Evolutionary conservation across 2,888 invertebrate species (phyloP).

Genomic region (Sinodicranocentrus sp.): DNA sequence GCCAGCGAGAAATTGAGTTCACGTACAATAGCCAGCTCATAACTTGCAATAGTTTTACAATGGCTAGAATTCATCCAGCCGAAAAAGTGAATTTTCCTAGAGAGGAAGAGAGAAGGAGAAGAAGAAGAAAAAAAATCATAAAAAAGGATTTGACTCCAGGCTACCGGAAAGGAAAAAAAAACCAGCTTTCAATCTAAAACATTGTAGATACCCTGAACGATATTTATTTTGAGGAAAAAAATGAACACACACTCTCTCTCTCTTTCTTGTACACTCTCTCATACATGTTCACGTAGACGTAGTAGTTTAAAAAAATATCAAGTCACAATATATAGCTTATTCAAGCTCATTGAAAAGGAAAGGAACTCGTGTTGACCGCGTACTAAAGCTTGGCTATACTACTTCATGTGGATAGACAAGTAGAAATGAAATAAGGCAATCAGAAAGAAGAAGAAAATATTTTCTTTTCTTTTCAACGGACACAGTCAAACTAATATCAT

Average conservation of each 20-base stretch:
- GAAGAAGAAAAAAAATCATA: not conserved
- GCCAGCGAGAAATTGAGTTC: constrained; percentile 8
- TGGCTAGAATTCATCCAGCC: too few relatives aligned
- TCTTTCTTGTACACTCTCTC: too few relatives aligned
- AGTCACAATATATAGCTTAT: constrained; percentile 18
- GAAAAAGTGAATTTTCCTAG: too few relatives aligned
- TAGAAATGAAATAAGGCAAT: constrained; percentile 48
- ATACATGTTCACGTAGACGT: not conserved
- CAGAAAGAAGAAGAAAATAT: constrained; percentile 32
- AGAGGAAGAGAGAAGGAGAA: not conserved
- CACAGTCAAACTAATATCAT: constrained; percentile 55
- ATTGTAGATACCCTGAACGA: too few relatives aligned
- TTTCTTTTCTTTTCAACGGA: constrained; percentile 27
- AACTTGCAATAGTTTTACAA: too few relatives aligned
- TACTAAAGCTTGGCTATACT: constrained; percentile 22
- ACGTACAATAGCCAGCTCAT: not conserved
- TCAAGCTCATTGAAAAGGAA: constrained; percentile 42
- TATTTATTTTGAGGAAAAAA: too few relatives aligned
- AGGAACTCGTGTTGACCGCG: constrained; percentile 11
- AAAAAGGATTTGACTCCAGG: not conserved
- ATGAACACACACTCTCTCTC: too few relatives aligned
- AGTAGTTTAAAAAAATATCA: constrained; percentile 21
- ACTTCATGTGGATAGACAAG: not conserved
- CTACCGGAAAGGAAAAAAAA: too few relatives aligned
- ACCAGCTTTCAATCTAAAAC: not conserved